phyloP scores from a whole-genome alignment of 2,113 vertebrate species.

The human region GRCh38 chr16:56064001-56064500 shows the following conservation, averaged over 20 bases:
- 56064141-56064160: background rate
- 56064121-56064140: background rate
- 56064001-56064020: background rate
- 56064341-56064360: background rate
- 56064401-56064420: background rate
- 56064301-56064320: background rate
- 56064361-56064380: background rate
- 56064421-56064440: background rate
- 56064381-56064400: background rate
- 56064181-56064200: background rate
- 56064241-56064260: background rate
- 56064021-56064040: background rate
- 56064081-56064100: background rate
- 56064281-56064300: background rate
- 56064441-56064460: background rate
- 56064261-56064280: background rate
- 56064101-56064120: background rate
- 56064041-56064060: background rate
- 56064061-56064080: background rate
- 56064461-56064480: background rate
- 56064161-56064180: background rate
- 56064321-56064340: background rate
- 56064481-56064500: background rate
- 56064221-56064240: background rate
- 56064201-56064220: background rate